These are phyloP conservation scores for Lepilemur ruficaudatus DNA, from an alignment of 2,797 vertebrate species.

Conservation along the genomic window DNA sequence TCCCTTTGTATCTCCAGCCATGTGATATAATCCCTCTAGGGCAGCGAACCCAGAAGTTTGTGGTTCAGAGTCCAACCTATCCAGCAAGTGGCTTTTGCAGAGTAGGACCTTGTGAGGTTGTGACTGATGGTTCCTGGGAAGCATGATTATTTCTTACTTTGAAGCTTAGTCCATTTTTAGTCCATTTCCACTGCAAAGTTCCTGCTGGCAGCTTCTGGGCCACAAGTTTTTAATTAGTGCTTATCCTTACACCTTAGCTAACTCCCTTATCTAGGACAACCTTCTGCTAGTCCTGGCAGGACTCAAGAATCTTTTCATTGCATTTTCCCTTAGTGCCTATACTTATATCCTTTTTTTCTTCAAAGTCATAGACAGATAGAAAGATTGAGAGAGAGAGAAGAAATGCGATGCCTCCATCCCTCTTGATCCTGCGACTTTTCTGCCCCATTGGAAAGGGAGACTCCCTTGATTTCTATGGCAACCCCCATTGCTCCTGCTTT, in stretches of 20 bases:
- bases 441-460: background rate
- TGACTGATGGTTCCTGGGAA: background rate
- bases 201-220: background rate
- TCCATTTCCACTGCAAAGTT: background rate
- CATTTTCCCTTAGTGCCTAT: background rate
- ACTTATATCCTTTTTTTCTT: background rate
- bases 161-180: background rate
- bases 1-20: background rate
- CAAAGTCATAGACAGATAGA: background rate
- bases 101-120: background rate
- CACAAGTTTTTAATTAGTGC: constrained; percentile 3
- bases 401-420: background rate
- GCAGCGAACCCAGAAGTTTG: background rate
- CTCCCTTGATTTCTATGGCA: background rate
- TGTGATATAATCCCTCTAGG: background rate
- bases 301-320: background rate
- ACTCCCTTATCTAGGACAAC: background rate
- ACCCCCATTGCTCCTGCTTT: background rate
- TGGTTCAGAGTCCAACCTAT: background rate
- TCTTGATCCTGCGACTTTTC: background rate
- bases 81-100: background rate
- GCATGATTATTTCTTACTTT: background rate
- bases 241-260: background rate
- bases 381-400: background rate
- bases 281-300: background rate